Conservation (phyloP, 92 coral and sea anemone species). For the Meandrina meandrites region DNA sequence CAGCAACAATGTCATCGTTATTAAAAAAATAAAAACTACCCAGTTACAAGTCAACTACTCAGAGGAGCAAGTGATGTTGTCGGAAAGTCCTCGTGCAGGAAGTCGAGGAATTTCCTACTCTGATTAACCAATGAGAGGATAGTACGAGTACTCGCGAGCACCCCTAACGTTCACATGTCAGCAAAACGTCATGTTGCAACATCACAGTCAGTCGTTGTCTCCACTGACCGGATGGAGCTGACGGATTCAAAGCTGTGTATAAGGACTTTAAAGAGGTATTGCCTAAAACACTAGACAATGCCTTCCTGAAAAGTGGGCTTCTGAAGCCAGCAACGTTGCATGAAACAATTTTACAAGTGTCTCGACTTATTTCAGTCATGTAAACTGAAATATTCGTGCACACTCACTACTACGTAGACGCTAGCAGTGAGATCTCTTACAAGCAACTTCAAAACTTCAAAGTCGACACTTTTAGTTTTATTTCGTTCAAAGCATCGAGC, state of each 20-base stretch:
- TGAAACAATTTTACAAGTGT: background rate
- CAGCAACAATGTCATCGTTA: background rate
- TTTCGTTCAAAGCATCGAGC: background rate
- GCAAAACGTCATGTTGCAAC: background rate
- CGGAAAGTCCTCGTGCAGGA: background rate
- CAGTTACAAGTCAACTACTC: background rate
- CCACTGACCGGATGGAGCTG: background rate
- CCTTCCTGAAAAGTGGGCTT: background rate
- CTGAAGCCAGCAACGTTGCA: background rate
- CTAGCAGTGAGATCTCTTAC: background rate
- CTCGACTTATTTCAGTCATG: background rate
- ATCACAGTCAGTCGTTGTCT: background rate
- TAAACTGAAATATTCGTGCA: background rate
- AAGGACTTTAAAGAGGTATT: background rate
- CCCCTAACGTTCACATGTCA: background rate
- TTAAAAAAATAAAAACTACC: background rate
- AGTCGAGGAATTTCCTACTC: background rate
- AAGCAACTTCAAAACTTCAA: background rate
- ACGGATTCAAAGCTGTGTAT: background rate
- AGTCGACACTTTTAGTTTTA: background rate
- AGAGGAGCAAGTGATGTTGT: background rate
- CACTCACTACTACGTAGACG: background rate
- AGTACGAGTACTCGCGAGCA: background rate
- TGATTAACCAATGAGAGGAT: background rate
- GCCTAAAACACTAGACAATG: background rate